Percentiles rank a stretch among this genome's conserved stretches.
These are phyloP conservation scores for Drosophila paranaensis DNA, from an alignment of 2,888 invertebrate species.

Conservation along the genomic window DNA sequence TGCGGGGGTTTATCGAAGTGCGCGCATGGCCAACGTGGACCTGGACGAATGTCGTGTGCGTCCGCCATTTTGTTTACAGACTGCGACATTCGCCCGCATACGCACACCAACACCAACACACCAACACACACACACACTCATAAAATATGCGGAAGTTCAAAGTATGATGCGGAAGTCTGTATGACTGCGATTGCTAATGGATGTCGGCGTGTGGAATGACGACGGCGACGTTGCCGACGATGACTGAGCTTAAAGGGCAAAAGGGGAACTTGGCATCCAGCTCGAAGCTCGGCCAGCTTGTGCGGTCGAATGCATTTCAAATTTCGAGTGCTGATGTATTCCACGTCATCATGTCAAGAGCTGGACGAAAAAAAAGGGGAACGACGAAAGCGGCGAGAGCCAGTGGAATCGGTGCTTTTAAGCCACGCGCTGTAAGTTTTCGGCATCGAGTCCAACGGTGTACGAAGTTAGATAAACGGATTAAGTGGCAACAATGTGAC, in stretches of 20 bases:
- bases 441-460: constrained; percentile 84
- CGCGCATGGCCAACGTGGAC: constrained; percentile 70
- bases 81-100: constrained; percentile 53
- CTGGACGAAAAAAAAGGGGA: constrained; percentile 18
- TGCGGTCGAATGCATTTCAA: constrained; percentile 77
- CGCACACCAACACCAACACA: constrained; percentile 38
- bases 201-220: constrained; percentile 62
- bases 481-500: constrained; percentile 82
- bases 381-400: constrained; percentile 13
- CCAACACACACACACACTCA: constrained; percentile 38
- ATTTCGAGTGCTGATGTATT: constrained; percentile 57
- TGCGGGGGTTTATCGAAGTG: constrained; percentile 35
- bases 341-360: constrained; percentile 28
- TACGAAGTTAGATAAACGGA: constrained; percentile 85
- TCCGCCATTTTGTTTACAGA: constrained; percentile 77
- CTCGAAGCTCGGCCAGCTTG: constrained; percentile 51
- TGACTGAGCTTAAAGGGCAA: constrained; percentile 27
- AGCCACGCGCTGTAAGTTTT: constrained; percentile 67
- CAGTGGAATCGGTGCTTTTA: constrained; percentile 60
- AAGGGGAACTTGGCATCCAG: constrained; percentile 30
- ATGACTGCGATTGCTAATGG: constrained; percentile 82
- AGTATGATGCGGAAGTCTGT: constrained; percentile 81
- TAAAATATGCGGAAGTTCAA: constrained; percentile 79
- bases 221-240: constrained; percentile 25
- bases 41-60: constrained; percentile 47